Base-by-base conservation (phyloP, 2,888 invertebrate genomes). In the Agriotes lineatus region DNA sequence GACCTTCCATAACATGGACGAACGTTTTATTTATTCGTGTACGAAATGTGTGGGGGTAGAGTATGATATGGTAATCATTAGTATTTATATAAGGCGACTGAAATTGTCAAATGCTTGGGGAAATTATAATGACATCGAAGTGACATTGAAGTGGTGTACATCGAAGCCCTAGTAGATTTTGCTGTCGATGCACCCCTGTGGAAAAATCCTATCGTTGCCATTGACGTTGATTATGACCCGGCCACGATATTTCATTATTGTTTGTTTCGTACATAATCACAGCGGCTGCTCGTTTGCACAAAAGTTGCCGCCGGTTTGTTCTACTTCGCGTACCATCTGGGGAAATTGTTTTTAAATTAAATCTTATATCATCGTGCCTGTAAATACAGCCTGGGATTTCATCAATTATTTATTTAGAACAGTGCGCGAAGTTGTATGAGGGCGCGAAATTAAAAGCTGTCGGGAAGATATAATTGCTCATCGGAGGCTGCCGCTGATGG, bases 351-450 rank as follows among this genome's bases (percentile, higher is more conserved):
- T 80, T 80, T 78, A 78, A 79, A 80, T 79, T 79, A 79, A 80
- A 79, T 80, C 77, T 79, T 76, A 76, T 75, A 76, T 78, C 79
- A 76, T 78, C 77, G 75, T 74, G 75, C 74, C 77, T 76, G 72
- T 76, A 75, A 78, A 76, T 77, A 78, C 79, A 75, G 76, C 77
- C 69, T 66, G 77, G 75, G 78, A 77, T 79, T 78, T 77, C 78
- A 78, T 80, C 79, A 80, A 80, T 80, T 80, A 81, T 80, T 79
- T 80, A 80, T 80, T 78, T 80, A 77, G 79, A 79, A 78, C 77
- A 74, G 76, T 75, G 70, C 72, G 73, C 70, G 76, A 72, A 72
- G 74, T 72, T 75, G 70, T 69, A 74, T 71, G 76, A 75, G 76
- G 74, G 74, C 71, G 75, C 76, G 77, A 79, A 81, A 82, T 81